Percentiles rank a stretch among this genome's conserved stretches.
These are phyloP conservation scores for Hydrozoanthus gracilis DNA, from an alignment of 92 coral and sea anemone genomes.

Conservation along the genomic window DNA sequence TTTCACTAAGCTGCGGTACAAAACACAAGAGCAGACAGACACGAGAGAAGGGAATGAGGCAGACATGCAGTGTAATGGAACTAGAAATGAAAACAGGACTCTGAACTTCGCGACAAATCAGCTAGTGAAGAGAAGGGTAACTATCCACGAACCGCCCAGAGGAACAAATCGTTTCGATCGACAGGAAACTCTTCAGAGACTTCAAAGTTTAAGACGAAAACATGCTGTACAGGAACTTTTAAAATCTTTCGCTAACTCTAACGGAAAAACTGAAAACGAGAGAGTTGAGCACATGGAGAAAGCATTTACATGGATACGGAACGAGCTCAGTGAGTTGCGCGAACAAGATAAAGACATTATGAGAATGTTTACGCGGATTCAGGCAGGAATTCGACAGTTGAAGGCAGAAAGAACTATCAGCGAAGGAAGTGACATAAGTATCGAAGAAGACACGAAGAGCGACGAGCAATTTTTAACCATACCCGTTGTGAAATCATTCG, in stretches of 20 bases:
- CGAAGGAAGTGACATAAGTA: constrained; percentile 47
- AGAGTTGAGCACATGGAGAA: constrained; percentile 74
- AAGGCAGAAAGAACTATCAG: constrained; percentile 64
- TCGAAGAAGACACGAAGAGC: not conserved
- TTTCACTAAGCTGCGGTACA: constrained; percentile 31
- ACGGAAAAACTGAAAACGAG: constrained; percentile 72
- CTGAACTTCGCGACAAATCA: constrained; percentile 12
- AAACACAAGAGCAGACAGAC: not conserved
- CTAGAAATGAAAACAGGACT: not conserved
- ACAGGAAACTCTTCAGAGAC: constrained; percentile 39
- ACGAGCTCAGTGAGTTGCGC: constrained; percentile 81
- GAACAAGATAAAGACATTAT: constrained; percentile 92
- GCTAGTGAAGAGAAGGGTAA: constrained; percentile 24
- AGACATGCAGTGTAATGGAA: not conserved
- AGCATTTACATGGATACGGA: constrained; percentile 86
- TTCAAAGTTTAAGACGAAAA: constrained; percentile 39
- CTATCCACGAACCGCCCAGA: constrained; percentile 38
- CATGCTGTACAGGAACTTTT: constrained; percentile 69
- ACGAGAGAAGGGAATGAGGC: not conserved
- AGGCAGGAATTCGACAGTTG: constrained; percentile 89
- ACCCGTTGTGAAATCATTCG: constrained; percentile 29
- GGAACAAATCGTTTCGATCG: constrained; percentile 27
- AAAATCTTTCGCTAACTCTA: constrained; percentile 60
- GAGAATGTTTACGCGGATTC: constrained; percentile 86
- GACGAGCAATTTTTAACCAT: not conserved